Evolutionary conservation across 2,888 invertebrate species (phyloP).

Genomic region (Ellobium chinense): DNA sequence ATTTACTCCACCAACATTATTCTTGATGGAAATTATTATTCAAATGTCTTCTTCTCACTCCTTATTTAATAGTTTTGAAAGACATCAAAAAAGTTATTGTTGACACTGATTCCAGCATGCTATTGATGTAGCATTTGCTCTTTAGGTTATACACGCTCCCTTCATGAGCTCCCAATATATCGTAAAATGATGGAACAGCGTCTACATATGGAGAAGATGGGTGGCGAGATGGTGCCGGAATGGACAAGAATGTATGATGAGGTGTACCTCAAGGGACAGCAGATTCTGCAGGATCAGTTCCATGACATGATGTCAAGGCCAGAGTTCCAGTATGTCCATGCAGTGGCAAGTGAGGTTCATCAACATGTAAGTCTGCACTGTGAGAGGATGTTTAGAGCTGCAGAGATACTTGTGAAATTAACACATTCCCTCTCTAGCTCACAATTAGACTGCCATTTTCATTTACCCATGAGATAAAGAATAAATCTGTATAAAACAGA

Average conservation of each 20-base stretch:
- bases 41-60: no score
- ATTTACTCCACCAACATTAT: no score
- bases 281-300: slow-evolving; percentile 58
- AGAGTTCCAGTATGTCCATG: slow-evolving; percentile 56
- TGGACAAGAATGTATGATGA: slow-evolving; percentile 51
- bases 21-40: no score
- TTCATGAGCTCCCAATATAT: slow-evolving; percentile 34
- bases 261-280: slow-evolving; percentile 47
- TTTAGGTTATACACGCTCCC: slow-evolving; percentile 26
- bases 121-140: neutral
- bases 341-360: slow-evolving; percentile 58
- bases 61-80: no score
- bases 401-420: no score
- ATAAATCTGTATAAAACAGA: no score
- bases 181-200: slow-evolving; percentile 43
- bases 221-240: slow-evolving; percentile 6
- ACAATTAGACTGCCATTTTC: no score
- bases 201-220: neutral
- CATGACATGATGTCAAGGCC: slow-evolving; percentile 56
- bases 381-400: no score
- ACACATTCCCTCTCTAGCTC: no score
- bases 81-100: no score
- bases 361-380: slow-evolving; percentile 66
- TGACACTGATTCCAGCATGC: no score
- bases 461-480: no score